Percentiles rank a stretch among this genome's conserved stretches.
Conservation (phyloP, 2,113 vertebrate genomes). For the Thomomys bottae region DNA sequence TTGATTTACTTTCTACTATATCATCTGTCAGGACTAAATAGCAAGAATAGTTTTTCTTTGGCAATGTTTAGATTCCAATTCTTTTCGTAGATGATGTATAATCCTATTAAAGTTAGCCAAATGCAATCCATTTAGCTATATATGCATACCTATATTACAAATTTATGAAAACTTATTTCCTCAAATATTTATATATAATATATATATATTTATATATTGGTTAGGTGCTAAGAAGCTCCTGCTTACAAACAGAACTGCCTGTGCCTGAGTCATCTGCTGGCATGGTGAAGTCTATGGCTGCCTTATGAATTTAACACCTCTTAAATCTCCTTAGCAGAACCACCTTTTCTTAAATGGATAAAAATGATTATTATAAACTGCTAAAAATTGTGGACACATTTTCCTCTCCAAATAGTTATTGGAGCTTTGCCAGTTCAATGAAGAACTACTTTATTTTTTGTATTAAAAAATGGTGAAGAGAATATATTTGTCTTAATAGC, state of each 20-base stretch:
- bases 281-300: neutral
- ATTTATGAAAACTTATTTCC: neutral
- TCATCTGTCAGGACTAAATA: neutral
- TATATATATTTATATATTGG: too few relatives aligned
- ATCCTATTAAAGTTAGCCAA: neutral
- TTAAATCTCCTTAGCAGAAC: constrained; percentile 13
- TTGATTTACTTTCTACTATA: neutral
- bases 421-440: neutral
- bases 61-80: neutral
- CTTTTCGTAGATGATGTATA: neutral
- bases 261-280: neutral
- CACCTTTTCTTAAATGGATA: neutral
- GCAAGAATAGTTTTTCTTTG: neutral
- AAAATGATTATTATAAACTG: constrained; percentile 5
- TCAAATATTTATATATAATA: too few relatives aligned
- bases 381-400: neutral
- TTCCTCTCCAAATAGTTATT: neutral
- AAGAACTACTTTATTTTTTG: constrained; percentile 18
- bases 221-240: neutral
- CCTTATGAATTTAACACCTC: neutral
- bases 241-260: neutral
- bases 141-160: too few relatives aligned
- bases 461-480: neutral
- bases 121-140: neutral
- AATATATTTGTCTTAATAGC: constrained; percentile 30